These are phyloP conservation scores for Cheilosia vernalis DNA, from an alignment of 2,888 invertebrate genomes.

Conservation along the genomic window DNA sequence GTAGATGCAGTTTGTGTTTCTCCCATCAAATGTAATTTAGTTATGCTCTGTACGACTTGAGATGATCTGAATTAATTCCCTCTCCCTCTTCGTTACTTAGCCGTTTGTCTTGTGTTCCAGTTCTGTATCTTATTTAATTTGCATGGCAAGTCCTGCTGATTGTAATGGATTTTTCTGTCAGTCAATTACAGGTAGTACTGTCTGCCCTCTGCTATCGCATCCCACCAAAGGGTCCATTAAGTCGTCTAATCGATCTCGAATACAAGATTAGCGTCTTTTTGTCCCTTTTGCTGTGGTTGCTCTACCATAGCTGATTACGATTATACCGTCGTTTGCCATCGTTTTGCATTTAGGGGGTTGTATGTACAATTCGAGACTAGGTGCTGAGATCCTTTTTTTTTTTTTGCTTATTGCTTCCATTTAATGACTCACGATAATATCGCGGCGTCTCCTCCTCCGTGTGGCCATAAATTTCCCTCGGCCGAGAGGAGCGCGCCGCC, in stretches of 20 bases:
- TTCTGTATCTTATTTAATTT: constrained; percentile 31
- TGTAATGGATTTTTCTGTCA: constrained; percentile 34
- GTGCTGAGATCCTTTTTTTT: constrained; percentile 6
- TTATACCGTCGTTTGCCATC: background rate
- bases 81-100: background rate
- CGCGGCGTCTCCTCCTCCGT: background rate
- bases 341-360: background rate
- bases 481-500: constrained; percentile 15
- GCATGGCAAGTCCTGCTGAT: constrained; percentile 20
- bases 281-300: background rate
- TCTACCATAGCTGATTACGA: background rate
- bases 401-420: background rate
- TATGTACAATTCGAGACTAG: background rate
- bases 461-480: constrained; percentile 46
- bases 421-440: constrained; percentile 40
- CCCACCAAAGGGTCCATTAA: too few species aligned
- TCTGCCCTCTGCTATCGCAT: too few species aligned
- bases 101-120: constrained; percentile 1
- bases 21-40: constrained; percentile 17
- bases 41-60: constrained; percentile 25
- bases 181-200: background rate
- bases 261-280: background rate
- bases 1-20: constrained; percentile 13
- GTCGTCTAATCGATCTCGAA: too few species aligned
- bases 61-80: constrained; percentile 49